A percentile compares a stretch with the other conserved stretches of the same genome.
Conservation (phyloP, 2,113 vertebrate species). For the Bos taurus region DNA sequence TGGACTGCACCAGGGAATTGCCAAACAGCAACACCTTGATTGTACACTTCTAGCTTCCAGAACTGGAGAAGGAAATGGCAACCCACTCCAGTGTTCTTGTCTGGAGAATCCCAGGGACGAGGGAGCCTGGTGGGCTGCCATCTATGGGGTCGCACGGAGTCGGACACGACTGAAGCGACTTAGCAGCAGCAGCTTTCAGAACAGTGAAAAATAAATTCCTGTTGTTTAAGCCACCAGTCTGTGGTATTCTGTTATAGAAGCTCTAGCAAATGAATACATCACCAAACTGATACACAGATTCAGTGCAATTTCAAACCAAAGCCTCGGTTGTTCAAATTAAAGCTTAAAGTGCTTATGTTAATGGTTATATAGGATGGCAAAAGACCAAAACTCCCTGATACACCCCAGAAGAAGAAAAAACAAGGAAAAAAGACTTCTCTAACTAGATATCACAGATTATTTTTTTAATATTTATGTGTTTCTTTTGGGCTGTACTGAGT, state of each 20-base stretch:
- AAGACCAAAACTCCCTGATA: not conserved
- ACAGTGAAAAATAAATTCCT: not conserved
- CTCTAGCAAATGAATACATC: not conserved
- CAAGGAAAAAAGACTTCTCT: not conserved
- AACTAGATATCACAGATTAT: not conserved
- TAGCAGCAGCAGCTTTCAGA: not conserved
- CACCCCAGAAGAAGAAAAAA: not conserved
- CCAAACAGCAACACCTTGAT: not conserved
- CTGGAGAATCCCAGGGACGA: too few species aligned
- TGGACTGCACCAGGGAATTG: not conserved
- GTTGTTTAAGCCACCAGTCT: not conserved
- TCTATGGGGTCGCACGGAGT: too few species aligned
- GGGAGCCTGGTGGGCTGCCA: too few species aligned
- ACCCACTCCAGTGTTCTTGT: too few species aligned
- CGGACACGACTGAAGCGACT: too few species aligned
- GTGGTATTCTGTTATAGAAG: not conserved
- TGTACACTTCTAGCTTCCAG: not conserved
- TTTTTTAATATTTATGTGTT: not conserved
- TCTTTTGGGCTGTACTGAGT: not conserved
- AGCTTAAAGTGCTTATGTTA: not conserved
- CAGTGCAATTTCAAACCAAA: not conserved
- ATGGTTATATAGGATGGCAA: not conserved
- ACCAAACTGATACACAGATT: not conserved
- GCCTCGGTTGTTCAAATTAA: not conserved
- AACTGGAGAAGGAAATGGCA: not conserved